Conservation (phyloP, 2,113 vertebrate genomes). For the Diadophis punctatus region DNA sequence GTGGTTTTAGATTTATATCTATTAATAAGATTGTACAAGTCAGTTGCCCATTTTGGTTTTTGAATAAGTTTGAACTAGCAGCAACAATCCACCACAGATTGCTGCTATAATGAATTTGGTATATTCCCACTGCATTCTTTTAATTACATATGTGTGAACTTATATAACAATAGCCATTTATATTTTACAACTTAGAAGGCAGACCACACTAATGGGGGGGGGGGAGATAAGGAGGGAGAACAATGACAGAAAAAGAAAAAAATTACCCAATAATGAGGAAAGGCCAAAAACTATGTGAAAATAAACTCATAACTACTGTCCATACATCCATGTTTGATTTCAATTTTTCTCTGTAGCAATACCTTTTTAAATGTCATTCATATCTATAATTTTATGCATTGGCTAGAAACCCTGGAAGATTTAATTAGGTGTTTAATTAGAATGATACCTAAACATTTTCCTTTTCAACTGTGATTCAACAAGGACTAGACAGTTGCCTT, state of each 20-base stretch:
- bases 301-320: neutral
- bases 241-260: neutral
- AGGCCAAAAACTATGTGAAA: neutral
- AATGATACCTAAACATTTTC: neutral
- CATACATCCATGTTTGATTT: neutral
- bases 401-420: neutral
- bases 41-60: neutral
- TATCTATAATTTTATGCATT: neutral
- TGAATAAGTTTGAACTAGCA: neutral
- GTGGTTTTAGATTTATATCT: neutral
- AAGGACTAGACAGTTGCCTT: neutral
- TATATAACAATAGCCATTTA: neutral
- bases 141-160: neutral
- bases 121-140: neutral
- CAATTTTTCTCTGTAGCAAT: neutral
- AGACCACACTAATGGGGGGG: neutral
- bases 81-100: neutral
- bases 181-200: neutral
- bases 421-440: neutral
- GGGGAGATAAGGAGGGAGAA: neutral
- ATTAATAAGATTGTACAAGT: neutral
- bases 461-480: neutral
- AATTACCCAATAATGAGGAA: neutral
- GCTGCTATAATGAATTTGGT: neutral
- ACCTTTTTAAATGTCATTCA: neutral